A percentile compares a stretch with the other conserved stretches of the same genome.
Conservation (phyloP, 1,140 invertebrate genomes). For the Fopius arisanus region DNA sequence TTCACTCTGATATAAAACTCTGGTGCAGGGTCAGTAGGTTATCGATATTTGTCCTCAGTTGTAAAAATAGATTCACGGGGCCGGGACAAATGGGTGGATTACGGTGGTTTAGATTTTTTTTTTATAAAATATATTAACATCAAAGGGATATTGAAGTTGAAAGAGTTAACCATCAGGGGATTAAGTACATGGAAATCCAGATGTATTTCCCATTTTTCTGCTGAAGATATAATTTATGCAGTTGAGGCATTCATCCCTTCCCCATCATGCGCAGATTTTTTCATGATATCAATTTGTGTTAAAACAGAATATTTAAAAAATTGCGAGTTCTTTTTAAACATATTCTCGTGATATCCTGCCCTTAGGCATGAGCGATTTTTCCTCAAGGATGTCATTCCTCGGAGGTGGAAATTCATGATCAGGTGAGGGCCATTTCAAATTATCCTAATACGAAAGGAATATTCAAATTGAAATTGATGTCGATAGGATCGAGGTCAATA, state of each 20-base stretch:
- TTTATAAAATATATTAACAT: background rate
- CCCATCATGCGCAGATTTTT: background rate
- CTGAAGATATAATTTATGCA: background rate
- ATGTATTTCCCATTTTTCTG: no score
- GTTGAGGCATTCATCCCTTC: background rate
- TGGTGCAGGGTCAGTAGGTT: slow-evolving; percentile 48
- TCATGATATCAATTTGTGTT: background rate
- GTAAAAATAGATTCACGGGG: slow-evolving; percentile 37
- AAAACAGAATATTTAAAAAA: background rate
- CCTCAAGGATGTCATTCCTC: background rate
- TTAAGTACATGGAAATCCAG: no score
- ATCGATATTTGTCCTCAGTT: slow-evolving; percentile 44
- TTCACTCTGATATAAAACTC: slow-evolving; percentile 6
- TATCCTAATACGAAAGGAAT: background rate
- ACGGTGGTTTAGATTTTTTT: background rate
- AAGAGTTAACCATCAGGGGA: no score
- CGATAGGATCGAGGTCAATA: no score
- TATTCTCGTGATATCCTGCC: background rate
- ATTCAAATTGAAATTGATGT: background rate
- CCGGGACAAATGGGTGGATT: slow-evolving; percentile 28
- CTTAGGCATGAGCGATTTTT: background rate
- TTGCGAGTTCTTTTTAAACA: background rate
- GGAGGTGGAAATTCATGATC: no score
- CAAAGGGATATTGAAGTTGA: no score
- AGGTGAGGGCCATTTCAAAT: background rate